These are phyloP conservation scores for Canis aureus DNA, from an alignment of 2,113 vertebrate genomes.

Conservation along the genomic window DNA sequence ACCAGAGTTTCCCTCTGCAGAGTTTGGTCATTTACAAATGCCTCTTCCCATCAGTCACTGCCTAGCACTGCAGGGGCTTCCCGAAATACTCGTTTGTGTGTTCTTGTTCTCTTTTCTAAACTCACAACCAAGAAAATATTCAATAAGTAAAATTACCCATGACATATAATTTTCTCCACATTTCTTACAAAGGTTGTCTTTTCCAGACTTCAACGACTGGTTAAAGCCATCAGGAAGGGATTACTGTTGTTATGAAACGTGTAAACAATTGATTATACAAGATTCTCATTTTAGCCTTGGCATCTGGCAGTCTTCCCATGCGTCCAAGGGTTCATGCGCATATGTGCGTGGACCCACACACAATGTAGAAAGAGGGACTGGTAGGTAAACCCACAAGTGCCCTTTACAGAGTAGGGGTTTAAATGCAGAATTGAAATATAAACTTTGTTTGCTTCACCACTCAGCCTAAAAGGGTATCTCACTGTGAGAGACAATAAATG, in stretches of 20 bases:
- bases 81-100: slow-evolving; percentile 54
- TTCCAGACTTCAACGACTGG: slow-evolving; percentile 51
- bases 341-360: background rate
- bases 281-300: slow-evolving; percentile 66
- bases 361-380: background rate
- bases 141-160: slow-evolving; percentile 73
- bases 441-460: background rate
- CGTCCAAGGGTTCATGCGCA: background rate
- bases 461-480: background rate
- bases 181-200: slow-evolving; percentile 75
- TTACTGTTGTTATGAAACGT: slow-evolving; percentile 69
- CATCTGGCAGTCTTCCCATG: slow-evolving; percentile 53
- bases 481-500: background rate
- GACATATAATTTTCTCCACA: slow-evolving; percentile 73
- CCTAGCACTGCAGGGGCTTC: slow-evolving; percentile 44
- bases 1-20: background rate
- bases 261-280: slow-evolving; percentile 70
- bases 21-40: background rate
- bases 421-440: background rate
- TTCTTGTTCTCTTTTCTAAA: slow-evolving; percentile 63
- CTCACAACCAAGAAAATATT: slow-evolving; percentile 65
- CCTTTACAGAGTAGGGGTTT: background rate
- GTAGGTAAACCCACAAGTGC: background rate
- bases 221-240: slow-evolving; percentile 70
- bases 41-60: slow-evolving; percentile 61